Base-by-base conservation (phyloP, 2,113 vertebrate genomes). In the Centropus unirufus region DNA sequence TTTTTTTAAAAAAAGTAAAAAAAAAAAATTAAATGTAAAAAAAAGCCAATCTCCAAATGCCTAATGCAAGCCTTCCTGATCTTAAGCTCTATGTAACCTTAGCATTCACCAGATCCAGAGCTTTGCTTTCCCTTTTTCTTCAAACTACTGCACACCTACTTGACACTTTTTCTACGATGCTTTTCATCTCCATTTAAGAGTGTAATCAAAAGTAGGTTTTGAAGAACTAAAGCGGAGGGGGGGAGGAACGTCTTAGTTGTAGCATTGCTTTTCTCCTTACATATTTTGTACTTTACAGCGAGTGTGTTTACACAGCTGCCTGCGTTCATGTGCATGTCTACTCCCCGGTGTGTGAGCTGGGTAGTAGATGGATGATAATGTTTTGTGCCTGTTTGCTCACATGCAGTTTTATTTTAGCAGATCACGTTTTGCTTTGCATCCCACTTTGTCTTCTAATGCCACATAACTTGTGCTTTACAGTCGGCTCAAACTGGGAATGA, bases 231-330 rank as follows among this genome's bases (percentile, higher is more conserved):
- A 92, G 8, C 18, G 36, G 36, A 36, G 36, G 36, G 36, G 36
- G 36, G 9, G 14, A 9, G 39, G 67, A 87, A 63, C 15, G 9
- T 54, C 23, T 13, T 63, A 24, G 18, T 81, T 42, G 29, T 69
- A 59, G 72, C 5, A 7, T 5, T 83, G n/a, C 0, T 30, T 85
- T 92, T 83, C 81, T 58, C 8, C 39, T 77, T 83, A 49, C 3
- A 2, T 67, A 39, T 40, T 77, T 95, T 87, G 34, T 90, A 27
- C 83, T 90, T 95, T 58, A 92, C 52, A 30, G 57, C 5, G 8
- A 90, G 29, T 27, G 15, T 76, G 36, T 94, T 94, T 86, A 81
- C 54, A 87, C 49, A 95, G 92, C 68, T 81, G 72, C 64, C 51
- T 54, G 49, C 11, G 11, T 83, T 91, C 76, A 61, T 52, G 16